Evolutionary conservation across 2,888 invertebrate species (phyloP), one percentile per base, ranked within the genome.

Genomic region (Cephus pulcher): DNA sequence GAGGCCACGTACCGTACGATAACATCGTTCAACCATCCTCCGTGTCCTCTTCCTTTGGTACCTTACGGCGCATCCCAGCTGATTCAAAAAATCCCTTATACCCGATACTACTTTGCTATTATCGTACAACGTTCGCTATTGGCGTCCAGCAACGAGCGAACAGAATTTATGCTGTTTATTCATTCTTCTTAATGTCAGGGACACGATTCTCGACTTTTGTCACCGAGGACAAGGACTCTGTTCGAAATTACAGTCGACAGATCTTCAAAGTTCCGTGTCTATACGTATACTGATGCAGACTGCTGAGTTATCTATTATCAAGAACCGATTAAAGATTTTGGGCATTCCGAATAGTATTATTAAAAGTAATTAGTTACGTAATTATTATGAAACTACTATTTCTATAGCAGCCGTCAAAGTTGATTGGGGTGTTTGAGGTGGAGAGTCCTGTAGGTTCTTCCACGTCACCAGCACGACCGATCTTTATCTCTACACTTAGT

Each of bases 401-500:
- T 56, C 6, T 9, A 23, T 23, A 56, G 56, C 56, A 56, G 23
- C 15, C 23, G 56, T 9, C 23, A 23, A 56, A 9, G 56, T 2
- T 56, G 23, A 56, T 56, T 56, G 56, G 23, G 15, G 23, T 56
- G 2, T 56, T 23, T 23, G 9, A 23, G 56, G 56, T 9, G 56
- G 23, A 56, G 56, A 56, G 40, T 15, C 40, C 40, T 40, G 15
- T 23, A 40, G 40, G 23, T 9, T 56, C 56, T 56, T 15, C 56
- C 9, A 23, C 71, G 79, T 79, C 81, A 75, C 84, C 76, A 84
- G 84, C 87, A 87, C 88, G 86, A 87, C 88, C 87, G 89, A 89
- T 89, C 84, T 86, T 88, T 88, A 89, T 89, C 89, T 88, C 86
- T 83, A 83, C 84, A 86, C 89, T 87, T 86, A 85, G 84, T 88